Conservation (phyloP, 2,888 invertebrate species). For the Amblyjoppa proteus region DNA sequence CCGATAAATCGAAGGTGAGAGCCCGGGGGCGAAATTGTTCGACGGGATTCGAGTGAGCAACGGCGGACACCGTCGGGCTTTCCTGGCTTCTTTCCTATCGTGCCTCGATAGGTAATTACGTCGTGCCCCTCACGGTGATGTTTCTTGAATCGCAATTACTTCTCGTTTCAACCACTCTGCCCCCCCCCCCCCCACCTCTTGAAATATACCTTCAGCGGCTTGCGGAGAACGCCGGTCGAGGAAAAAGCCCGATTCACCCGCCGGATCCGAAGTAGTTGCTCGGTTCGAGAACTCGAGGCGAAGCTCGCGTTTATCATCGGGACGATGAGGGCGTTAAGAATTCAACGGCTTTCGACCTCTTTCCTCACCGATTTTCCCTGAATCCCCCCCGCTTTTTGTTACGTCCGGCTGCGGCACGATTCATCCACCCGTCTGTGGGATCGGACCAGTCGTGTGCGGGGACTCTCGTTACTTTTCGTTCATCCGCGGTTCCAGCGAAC, state of each 20-base stretch:
- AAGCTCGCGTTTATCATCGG: background rate
- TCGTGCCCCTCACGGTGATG: conserved; percentile 40
- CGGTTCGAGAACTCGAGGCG: background rate
- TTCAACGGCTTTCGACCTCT: conserved; percentile 20
- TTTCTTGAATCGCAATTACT: conserved; percentile 60
- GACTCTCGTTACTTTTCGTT: background rate
- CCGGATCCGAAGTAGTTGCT: background rate
- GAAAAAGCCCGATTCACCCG: background rate
- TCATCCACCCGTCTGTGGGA: background rate
- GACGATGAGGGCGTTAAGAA: conserved; percentile 27
- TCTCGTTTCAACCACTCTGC: background rate
- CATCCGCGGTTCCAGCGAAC: background rate
- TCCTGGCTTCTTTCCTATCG: conserved; percentile 6
- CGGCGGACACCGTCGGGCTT: conserved; percentile 1
- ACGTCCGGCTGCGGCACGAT: conserved; percentile 2
- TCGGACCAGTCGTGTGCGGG: background rate
- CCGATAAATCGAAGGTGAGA: conserved; percentile 73
- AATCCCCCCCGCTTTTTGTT: background rate
- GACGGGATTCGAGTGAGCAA: conserved; percentile 23
- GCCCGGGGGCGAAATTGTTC: conserved; percentile 12
- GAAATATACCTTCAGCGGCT: background rate
- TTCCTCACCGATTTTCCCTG: background rate
- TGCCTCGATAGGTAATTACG: conserved; percentile 58
- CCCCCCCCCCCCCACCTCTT: background rate
- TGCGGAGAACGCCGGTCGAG: background rate